Evolutionary conservation across 2,797 vertebrate genomes (phyloP).

Genomic region (Emydoidea blandingii): DNA sequence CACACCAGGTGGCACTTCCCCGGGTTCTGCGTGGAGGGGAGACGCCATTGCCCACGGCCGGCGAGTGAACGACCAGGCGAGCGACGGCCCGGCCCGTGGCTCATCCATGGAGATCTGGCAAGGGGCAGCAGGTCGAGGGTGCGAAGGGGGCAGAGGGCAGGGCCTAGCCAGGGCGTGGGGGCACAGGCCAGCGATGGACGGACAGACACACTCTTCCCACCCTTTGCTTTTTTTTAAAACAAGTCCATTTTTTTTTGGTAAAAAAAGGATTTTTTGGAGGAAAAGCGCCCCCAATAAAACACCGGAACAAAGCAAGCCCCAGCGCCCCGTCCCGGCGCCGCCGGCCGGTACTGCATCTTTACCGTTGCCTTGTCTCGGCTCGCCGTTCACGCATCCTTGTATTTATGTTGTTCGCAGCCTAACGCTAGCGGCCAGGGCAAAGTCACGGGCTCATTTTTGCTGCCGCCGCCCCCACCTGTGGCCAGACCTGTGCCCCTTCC

Average conservation of each 20-base stretch:
- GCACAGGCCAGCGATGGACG: background rate
- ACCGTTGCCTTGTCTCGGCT: constrained; percentile 76
- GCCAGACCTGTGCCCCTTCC: constrained; percentile 98
- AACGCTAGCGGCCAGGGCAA: constrained; percentile 97
- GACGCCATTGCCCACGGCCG: background rate
- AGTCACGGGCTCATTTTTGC: constrained; percentile 97
- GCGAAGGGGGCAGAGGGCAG: constrained; percentile 52
- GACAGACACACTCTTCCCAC: background rate
- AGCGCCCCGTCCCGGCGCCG: background rate
- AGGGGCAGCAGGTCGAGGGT: background rate
- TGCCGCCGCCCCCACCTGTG: constrained; percentile 96
- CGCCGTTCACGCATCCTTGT: constrained; percentile 86
- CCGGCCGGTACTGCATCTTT: constrained; percentile 59
- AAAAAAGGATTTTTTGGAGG: background rate
- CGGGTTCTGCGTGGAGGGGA: background rate
- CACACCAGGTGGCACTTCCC: background rate
- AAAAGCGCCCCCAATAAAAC: background rate
- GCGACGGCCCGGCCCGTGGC: background rate
- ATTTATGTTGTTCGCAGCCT: constrained; percentile 96
- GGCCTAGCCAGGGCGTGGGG: constrained; percentile 8
- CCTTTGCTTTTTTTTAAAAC: background rate
- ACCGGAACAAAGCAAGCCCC: background rate
- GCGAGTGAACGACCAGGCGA: background rate
- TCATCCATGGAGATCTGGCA: background rate
- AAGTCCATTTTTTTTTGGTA: background rate